Evolutionary conservation across 1,140 invertebrate genomes (phyloP).

Genomic region (Bombus waltoni): DNA sequence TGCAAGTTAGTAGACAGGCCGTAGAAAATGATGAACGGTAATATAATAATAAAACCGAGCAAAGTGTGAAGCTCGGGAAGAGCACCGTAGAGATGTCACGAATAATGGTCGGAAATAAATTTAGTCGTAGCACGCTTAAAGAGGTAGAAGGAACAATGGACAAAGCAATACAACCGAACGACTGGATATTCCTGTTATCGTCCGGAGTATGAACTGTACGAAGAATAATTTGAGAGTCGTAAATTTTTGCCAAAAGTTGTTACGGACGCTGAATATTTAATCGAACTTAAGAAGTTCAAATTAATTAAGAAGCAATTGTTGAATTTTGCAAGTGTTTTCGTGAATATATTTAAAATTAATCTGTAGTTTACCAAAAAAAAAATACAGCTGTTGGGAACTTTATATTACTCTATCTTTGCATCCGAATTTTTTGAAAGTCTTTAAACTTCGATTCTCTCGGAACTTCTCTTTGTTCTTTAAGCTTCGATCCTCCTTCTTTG

Average conservation of each 20-base stretch:
- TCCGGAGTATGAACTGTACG: not conserved
- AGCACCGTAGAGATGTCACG: conserved; percentile 14
- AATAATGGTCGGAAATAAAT: conserved; percentile 20
- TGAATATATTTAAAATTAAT: not conserved
- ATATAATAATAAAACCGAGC: conserved; percentile 6
- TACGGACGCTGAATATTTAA: too few species aligned
- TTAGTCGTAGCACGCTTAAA: not conserved
- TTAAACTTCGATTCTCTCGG: not conserved
- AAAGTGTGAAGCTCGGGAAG: conserved; percentile 1
- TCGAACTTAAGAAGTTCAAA: not conserved
- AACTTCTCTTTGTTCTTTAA: not conserved
- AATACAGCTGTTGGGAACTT: not conserved
- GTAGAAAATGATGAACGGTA: not conserved
- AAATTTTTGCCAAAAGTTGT: not conserved
- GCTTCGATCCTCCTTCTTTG: not conserved
- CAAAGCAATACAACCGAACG: not conserved
- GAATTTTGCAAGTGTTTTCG: not conserved
- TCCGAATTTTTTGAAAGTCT: not conserved
- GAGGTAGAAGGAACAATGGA: not conserved
- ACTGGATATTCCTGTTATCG: not conserved
- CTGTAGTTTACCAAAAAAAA: too few species aligned
- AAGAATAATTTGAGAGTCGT: not conserved
- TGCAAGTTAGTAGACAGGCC: not conserved
- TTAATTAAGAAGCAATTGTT: not conserved
- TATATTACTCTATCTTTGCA: not conserved